Evolutionary conservation across 1,140 invertebrate genomes (phyloP), one percentile per base, ranked within the genome.

Genomic region (Nymphalis io): DNA sequence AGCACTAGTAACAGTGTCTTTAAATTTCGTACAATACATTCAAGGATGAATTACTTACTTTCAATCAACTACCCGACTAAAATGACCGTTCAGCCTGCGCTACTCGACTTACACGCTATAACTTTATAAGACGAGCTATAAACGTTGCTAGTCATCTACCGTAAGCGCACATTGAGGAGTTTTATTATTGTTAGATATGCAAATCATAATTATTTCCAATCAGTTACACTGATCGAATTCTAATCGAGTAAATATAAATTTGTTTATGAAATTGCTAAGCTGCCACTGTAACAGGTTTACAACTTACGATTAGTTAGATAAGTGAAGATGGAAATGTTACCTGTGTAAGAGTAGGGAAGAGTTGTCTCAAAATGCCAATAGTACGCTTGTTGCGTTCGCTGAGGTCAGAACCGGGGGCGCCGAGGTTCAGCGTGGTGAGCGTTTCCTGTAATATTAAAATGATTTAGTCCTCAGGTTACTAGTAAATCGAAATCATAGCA

Each of bases 271-370:
- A n/a, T n/a, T n/a, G n/a, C n/a, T n/a, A n/a, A n/a, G n/a, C 27
- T 33, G 4, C 4, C 6, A 33, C 27, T 33, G 27, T 8, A 33
- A 8, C 27, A 8, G 10, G 23, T 23, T 33, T 8, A 8, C 27
- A 33, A 0, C 27, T 33, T 33, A 33, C 27, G 10, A 27, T 3
- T 27, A 5, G 23, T 27, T 33, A 33, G 6, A 8, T 33, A 33
- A 8, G 10, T 8, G 6, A 33, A 18, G 44, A 4, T n/a, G 20
- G 48, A 20, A 21, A 18, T 55, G 16, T 91, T 94, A 96, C 95
- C 95, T 96, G 94, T 68, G 95, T 95, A 68, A 95, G 91, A 38
- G 93, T 93, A n/a, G 95, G 95, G 83, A 96, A 96, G 20, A 95
- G 91, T 84, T 95, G 93, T 60, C 95, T 92, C 51, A 96, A 93